Conservation (phyloP, 2,888 invertebrate species). For the Chymomyza procnemis region DNA sequence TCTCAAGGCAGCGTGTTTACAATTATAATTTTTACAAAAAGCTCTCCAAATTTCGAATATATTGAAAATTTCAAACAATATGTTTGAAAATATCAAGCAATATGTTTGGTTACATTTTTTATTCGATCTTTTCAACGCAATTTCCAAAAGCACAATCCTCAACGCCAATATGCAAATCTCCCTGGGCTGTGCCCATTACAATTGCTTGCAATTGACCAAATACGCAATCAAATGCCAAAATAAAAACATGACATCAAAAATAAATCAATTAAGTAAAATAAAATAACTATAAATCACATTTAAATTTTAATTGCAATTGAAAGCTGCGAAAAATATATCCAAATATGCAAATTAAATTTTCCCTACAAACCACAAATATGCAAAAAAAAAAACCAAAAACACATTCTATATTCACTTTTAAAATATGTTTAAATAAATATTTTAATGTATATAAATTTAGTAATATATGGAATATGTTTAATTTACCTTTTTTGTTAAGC, state of each 20-base stretch:
- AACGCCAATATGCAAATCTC: not conserved
- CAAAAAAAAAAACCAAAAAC: conserved; percentile 1
- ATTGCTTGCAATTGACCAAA: not conserved
- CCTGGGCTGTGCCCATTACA: not conserved
- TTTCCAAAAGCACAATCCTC: not conserved
- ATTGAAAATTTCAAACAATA: no score
- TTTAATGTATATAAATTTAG: not conserved
- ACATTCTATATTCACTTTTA: not conserved
- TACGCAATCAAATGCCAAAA: not conserved
- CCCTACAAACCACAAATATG: not conserved
- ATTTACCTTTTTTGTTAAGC: not conserved
- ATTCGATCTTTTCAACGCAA: not conserved
- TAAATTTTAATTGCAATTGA: conserved; percentile 31
- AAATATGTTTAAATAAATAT: not conserved
- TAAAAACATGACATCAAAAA: conserved; percentile 2
- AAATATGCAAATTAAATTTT: not conserved
- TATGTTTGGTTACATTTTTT: not conserved
- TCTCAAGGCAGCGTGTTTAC: no score
- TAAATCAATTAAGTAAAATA: conserved; percentile 35
- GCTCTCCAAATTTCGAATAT: no score
- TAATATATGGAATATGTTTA: not conserved
- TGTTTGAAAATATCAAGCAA: no score
- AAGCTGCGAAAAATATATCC: conserved; percentile 1
- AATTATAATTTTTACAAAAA: no score
- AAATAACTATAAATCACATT: conserved; percentile 29